Conservation (phyloP, 2,113 vertebrate genomes). For the Pionites leucogaster region DNA sequence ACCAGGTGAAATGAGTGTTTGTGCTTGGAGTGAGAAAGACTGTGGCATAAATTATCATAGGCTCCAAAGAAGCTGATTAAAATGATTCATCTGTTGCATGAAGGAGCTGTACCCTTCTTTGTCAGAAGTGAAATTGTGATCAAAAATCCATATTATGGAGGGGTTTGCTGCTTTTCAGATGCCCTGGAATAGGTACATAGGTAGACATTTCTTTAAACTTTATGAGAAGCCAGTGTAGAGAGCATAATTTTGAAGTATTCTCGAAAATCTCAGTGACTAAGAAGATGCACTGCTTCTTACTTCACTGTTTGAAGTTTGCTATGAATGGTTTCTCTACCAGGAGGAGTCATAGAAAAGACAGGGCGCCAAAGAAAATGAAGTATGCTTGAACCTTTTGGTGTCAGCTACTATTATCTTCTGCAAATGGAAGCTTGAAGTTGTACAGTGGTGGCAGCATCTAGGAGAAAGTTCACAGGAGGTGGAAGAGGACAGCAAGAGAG, state of each 20-base stretch:
- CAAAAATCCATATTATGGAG: not conserved
- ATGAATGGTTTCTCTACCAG: not conserved
- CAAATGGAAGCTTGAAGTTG: not conserved
- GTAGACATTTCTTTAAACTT: not conserved
- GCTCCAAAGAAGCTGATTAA: not conserved
- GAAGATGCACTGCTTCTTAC: not conserved
- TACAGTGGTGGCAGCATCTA: not conserved
- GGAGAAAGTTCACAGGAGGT: not conserved
- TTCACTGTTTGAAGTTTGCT: not conserved
- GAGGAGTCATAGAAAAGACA: not conserved
- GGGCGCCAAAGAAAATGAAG: not conserved
- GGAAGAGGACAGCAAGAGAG: not conserved
- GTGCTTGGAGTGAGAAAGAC: not conserved
- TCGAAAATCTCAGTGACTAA: not conserved
- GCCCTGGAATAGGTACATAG: not conserved
- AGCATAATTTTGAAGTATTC: not conserved
- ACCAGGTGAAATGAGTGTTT: constrained; percentile 9
- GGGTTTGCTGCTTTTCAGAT: not conserved
- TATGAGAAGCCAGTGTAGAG: not conserved
- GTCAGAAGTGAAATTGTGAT: not conserved
- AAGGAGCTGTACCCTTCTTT: not conserved
- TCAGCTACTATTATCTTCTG: not conserved
- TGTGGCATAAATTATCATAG: constrained; percentile 1
- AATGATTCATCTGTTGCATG: not conserved
- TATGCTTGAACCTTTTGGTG: not conserved